A percentile compares a stretch with the other conserved stretches of the same genome.
These are phyloP conservation scores for Halcyon smyrnensis DNA, from an alignment of 2,797 vertebrate genomes.

Conservation along the genomic window DNA sequence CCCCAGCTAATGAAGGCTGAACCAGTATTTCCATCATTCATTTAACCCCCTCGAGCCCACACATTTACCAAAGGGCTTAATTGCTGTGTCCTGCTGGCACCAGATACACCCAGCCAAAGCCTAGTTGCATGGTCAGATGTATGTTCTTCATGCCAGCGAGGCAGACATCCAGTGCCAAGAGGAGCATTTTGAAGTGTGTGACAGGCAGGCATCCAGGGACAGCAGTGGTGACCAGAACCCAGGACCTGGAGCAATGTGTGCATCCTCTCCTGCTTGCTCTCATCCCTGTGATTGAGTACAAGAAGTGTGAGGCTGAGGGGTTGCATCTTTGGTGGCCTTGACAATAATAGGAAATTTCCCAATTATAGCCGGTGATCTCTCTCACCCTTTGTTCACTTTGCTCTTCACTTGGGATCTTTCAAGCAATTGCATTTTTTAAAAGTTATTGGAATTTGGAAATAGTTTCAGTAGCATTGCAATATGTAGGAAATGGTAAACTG, in stretches of 20 bases:
- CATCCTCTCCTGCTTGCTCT: background rate
- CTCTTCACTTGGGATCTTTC: background rate
- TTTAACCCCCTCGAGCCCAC: background rate
- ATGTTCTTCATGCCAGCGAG: background rate
- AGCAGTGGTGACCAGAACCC: rapidly evolving
- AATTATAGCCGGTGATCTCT: background rate
- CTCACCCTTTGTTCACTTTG: background rate
- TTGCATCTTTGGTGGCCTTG: background rate
- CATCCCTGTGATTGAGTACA: rapidly evolving
- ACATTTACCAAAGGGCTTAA: background rate
- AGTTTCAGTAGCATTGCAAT: background rate
- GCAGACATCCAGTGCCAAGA: rapidly evolving
- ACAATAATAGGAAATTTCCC: background rate
- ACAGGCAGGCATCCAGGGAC: background rate
- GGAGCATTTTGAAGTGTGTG: background rate
- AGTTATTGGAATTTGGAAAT: background rate
- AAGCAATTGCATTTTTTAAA: background rate
- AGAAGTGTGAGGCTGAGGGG: background rate
- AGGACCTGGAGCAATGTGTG: rapidly evolving
- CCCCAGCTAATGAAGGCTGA: background rate
- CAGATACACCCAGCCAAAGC: background rate
- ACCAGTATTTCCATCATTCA: background rate
- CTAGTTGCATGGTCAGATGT: background rate
- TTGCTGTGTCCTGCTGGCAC: background rate
- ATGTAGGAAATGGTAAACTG: background rate